These are phyloP conservation scores for Speoplatyrhinus poulsoni DNA, from an alignment of 2,113 vertebrate genomes.

Conservation along the genomic window DNA sequence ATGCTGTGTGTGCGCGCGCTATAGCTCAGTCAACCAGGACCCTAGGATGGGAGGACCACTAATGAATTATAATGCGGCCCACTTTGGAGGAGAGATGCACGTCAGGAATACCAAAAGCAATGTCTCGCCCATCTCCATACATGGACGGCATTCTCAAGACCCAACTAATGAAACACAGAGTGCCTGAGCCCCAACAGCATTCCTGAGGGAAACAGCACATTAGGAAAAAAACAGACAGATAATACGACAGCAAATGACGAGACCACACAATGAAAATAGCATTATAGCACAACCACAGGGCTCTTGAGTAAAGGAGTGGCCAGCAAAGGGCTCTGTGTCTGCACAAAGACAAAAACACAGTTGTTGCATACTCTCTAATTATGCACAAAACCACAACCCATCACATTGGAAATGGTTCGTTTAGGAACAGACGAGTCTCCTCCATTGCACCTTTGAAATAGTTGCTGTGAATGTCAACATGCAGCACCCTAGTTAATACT, in stretches of 20 bases:
- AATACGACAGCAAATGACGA: conserved; percentile 52
- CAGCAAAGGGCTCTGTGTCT: not conserved
- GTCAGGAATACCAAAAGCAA: conserved; percentile 21
- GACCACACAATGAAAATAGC: conserved; percentile 63
- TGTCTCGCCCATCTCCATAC: conserved; percentile 22
- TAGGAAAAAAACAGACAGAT: conserved; percentile 44
- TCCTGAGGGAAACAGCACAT: conserved; percentile 49
- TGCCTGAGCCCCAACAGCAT: conserved; percentile 36
- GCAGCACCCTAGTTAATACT: not conserved
- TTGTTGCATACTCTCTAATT: conserved; percentile 51
- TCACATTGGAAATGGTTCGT: conserved; percentile 54
- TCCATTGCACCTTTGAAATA: conserved; percentile 9
- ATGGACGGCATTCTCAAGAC: conserved; percentile 34
- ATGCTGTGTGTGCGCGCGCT: not conserved
- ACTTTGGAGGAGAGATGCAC: conserved; percentile 25
- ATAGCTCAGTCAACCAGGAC: not conserved
- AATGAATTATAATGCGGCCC: conserved; percentile 31
- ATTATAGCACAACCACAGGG: conserved; percentile 54
- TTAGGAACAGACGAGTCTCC: conserved; percentile 39
- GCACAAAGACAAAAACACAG: conserved; percentile 40
- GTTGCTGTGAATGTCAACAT: not conserved
- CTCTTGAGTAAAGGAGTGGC: conserved; percentile 30
- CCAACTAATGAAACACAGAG: conserved; percentile 70
- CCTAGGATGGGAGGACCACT: conserved; percentile 25
- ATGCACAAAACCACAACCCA: conserved; percentile 46